Evolutionary conservation across 2,888 invertebrate genomes (phyloP).

Genomic region (Dryocosmus kuriphilus): DNA sequence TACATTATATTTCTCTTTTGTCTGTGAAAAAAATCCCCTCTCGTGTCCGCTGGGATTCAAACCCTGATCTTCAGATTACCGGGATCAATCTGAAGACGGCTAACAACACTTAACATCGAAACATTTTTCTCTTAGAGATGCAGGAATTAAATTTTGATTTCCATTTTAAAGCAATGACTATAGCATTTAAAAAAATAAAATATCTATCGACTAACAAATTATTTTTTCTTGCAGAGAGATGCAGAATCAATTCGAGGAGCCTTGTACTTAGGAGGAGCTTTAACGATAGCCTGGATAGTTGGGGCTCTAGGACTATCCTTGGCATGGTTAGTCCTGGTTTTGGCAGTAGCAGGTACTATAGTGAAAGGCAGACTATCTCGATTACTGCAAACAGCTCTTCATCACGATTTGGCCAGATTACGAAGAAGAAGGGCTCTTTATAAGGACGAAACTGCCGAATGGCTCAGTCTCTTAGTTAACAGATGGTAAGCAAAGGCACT

Average conservation of each 20-base stretch:
- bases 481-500: too few species aligned
- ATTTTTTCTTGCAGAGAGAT: slow-evolving; percentile 64
- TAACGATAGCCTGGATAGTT: slow-evolving; percentile 73
- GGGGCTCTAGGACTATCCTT: slow-evolving; percentile 74
- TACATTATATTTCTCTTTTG: too few species aligned
- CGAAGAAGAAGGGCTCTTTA: slow-evolving; percentile 78
- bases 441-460: slow-evolving; percentile 79
- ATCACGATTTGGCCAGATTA: slow-evolving; percentile 73
- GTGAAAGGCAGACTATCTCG: slow-evolving; percentile 69
- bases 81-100: too few species aligned
- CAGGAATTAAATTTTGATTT: too few species aligned
- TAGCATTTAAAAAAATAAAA: too few species aligned
- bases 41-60: too few species aligned
- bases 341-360: slow-evolving; percentile 70
- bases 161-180: too few species aligned
- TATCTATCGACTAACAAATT: background rate
- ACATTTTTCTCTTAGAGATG: too few species aligned
- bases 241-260: slow-evolving; percentile 68
- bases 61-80: too few species aligned
- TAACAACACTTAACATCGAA: too few species aligned
- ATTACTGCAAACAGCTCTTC: slow-evolving; percentile 69
- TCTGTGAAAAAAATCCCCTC: too few species aligned
- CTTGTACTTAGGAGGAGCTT: slow-evolving; percentile 66
- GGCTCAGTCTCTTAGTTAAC: slow-evolving; percentile 79
- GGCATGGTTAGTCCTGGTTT: slow-evolving; percentile 74